These are phyloP conservation scores for Eristalinus sepulchralis DNA, from an alignment of 2,888 invertebrate species.

Conservation along the genomic window DNA sequence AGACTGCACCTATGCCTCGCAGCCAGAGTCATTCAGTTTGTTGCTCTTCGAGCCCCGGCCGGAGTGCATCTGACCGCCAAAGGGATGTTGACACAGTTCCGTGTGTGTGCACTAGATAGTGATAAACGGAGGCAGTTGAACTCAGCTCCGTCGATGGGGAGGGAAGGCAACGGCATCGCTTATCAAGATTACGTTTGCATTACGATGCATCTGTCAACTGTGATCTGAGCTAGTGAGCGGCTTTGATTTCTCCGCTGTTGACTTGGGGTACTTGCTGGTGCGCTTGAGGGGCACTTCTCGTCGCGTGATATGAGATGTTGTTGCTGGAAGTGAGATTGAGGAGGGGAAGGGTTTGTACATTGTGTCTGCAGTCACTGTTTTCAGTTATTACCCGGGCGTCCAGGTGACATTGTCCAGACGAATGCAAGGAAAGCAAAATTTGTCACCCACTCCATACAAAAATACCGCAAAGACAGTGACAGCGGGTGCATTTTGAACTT, in stretches of 20 bases:
- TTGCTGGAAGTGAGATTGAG: background rate
- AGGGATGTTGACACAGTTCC: conserved; percentile 65
- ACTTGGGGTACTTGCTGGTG: background rate
- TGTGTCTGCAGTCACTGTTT: background rate
- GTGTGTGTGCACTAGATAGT: conserved; percentile 14
- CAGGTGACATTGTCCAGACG: too few relatives aligned
- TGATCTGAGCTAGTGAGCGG: background rate
- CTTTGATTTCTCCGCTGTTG: background rate
- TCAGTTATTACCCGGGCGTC: too few relatives aligned
- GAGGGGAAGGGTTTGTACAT: background rate
- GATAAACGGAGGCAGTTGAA: conserved; percentile 38
- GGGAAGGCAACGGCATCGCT: background rate
- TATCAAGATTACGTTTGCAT: conserved; percentile 25
- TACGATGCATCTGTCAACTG: conserved; percentile 22
- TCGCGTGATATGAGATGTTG: background rate
- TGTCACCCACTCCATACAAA: too few relatives aligned
- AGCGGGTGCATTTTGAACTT: background rate
- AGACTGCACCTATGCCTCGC: conserved; percentile 10
- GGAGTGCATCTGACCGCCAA: conserved; percentile 48
- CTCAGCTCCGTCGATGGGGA: background rate
- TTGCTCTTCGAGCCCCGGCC: conserved; percentile 26
- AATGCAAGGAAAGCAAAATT: too few relatives aligned
- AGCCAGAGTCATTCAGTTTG: conserved; percentile 54
- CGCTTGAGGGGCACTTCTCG: background rate
- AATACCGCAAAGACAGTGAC: too few relatives aligned